These are phyloP conservation scores for Bellardia bayeri DNA, from an alignment of 2,888 invertebrate genomes.

Conservation along the genomic window DNA sequence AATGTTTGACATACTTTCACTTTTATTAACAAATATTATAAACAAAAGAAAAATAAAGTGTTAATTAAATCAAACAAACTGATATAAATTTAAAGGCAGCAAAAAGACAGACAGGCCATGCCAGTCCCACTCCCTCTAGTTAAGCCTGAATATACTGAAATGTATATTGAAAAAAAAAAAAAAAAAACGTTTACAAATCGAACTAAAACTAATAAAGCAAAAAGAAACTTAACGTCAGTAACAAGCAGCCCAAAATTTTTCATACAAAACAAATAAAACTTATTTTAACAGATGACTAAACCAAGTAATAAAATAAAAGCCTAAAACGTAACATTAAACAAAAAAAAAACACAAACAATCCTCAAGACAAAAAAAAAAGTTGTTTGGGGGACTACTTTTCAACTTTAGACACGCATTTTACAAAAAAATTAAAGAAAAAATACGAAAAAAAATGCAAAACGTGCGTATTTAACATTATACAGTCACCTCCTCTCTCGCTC, in stretches of 20 bases:
- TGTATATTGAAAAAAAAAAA: neutral
- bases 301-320: constrained; percentile 38
- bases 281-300: constrained; percentile 40
- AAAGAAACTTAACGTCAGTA: constrained; percentile 17
- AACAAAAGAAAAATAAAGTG: neutral
- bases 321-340: constrained; percentile 14
- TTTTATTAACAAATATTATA: constrained; percentile 19
- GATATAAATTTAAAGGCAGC: neutral
- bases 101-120: neutral
- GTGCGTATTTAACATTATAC: constrained; percentile 28
- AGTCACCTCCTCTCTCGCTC: neutral
- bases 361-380: constrained; percentile 17
- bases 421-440: neutral
- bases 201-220: constrained; percentile 23
- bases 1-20: constrained; percentile 35
- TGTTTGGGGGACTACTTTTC: constrained; percentile 28
- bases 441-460: constrained; percentile 38
- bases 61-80: constrained; percentile 11
- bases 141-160: neutral
- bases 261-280: constrained; percentile 17
- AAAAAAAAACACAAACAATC: constrained; percentile 11
- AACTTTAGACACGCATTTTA: constrained; percentile 20
- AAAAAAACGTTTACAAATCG: constrained; percentile 17
- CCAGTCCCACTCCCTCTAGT: neutral
- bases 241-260: constrained; percentile 26